phyloP scores from a whole-genome alignment of 2,797 vertebrate genomes.

The Enteromius paludinosus region DNA sequence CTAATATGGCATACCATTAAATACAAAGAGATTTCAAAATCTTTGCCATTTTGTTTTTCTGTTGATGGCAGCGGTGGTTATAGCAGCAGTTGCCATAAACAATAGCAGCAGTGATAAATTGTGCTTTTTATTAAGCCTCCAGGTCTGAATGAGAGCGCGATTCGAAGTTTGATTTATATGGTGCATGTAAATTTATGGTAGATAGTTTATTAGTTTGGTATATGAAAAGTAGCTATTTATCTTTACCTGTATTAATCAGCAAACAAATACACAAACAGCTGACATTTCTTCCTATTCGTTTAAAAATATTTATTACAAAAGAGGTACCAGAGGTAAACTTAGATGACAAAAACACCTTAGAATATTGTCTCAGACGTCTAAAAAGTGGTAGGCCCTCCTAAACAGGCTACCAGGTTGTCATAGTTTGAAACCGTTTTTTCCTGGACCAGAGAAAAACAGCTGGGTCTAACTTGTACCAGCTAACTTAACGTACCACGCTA shows the following conservation, averaged over 20 bases:
- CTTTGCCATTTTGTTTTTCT: neutral
- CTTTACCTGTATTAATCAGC: neutral
- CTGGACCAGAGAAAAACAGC: neutral
- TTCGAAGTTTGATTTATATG: neutral
- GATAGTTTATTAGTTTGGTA: neutral
- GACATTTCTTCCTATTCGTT: neutral
- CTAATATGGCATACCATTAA: neutral
- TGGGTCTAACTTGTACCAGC: neutral
- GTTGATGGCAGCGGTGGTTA: neutral
- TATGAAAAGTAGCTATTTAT: neutral
- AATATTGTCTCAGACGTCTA: neutral
- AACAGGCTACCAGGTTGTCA: neutral
- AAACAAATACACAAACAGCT: neutral
- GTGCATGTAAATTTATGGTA: neutral
- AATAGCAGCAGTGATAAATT: neutral
- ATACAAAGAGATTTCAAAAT: neutral
- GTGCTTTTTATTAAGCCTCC: neutral
- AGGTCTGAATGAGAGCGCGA: neutral
- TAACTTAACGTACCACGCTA: too few species aligned
- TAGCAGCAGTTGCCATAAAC: neutral
- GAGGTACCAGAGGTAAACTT: neutral
- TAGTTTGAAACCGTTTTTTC: neutral
- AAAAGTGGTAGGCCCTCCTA: neutral
- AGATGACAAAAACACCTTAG: neutral
- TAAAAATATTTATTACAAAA: neutral